Percentiles rank a stretch among this genome's conserved stretches.
These are phyloP conservation scores for Nannobrachium achirus DNA, from an alignment of 2,113 vertebrate species.

Conservation along the genomic window DNA sequence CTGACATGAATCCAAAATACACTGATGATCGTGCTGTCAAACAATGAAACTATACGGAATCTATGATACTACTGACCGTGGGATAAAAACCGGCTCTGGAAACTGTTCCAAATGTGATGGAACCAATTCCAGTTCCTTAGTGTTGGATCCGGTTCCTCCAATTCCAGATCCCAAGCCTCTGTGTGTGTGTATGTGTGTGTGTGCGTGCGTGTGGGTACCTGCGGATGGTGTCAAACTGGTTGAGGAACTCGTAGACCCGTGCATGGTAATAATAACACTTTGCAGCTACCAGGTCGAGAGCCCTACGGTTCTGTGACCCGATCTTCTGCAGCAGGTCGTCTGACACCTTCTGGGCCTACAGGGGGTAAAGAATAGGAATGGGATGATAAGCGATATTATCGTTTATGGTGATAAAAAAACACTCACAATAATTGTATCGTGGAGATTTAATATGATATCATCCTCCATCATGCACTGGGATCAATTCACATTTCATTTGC, in stretches of 20 bases:
- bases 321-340: conserved; percentile 97
- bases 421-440: neutral
- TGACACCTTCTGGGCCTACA: conserved; percentile 93
- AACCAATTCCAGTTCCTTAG: too few relatives aligned
- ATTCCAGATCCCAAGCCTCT: too few relatives aligned
- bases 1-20: too few relatives aligned
- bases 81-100: too few relatives aligned
- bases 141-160: too few relatives aligned
- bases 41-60: too few relatives aligned
- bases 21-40: too few relatives aligned
- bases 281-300: conserved; percentile 93
- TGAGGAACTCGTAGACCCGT: conserved; percentile 93
- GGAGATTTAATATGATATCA: neutral
- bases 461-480: neutral
- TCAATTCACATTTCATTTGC: neutral
- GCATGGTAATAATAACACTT: conserved; percentile 98
- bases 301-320: conserved; percentile 93
- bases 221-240: conserved; percentile 90
- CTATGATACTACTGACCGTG: too few relatives aligned
- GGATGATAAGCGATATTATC: too few relatives aligned
- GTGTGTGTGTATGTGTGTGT: neutral
- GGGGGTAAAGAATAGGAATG: too few relatives aligned
- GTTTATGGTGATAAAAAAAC: neutral
- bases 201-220: conserved; percentile 77
- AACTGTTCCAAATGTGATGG: too few relatives aligned